phyloP scores from a whole-genome alignment of 2,797 vertebrate species.

The Platyrinchus mystaceus region DNA sequence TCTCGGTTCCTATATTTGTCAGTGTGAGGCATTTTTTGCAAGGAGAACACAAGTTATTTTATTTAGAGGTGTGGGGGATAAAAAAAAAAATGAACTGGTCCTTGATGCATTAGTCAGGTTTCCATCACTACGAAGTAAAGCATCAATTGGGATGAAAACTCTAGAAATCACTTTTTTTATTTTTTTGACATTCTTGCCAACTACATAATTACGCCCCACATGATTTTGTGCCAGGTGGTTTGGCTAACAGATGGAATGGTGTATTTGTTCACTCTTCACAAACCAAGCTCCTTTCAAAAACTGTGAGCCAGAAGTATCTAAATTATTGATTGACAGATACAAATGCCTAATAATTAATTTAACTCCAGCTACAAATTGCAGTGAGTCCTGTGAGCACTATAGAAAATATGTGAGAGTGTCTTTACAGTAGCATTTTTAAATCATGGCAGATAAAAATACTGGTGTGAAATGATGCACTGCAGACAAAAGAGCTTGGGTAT shows the following conservation, averaged over 20 bases:
- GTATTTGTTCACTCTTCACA: slow-evolving; percentile 63
- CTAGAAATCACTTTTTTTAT: slow-evolving; percentile 33
- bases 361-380: slow-evolving; percentile 56
- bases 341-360: slow-evolving; percentile 76
- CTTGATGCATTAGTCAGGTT: slow-evolving; percentile 37
- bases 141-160: slow-evolving; percentile 40
- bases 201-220: slow-evolving; percentile 68
- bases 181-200: slow-evolving; percentile 40
- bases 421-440: slow-evolving; percentile 40
- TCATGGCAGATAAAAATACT: slow-evolving; percentile 51
- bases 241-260: slow-evolving; percentile 74
- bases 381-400: slow-evolving; percentile 23
- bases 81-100: neutral
- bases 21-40: neutral
- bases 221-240: slow-evolving; percentile 66
- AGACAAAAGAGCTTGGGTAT: slow-evolving; percentile 4
- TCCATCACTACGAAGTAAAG: slow-evolving; percentile 32
- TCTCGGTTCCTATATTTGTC: neutral
- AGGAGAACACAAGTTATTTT: slow-evolving; percentile 33
- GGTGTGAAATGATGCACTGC: neutral
- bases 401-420: slow-evolving; percentile 13
- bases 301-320: slow-evolving; percentile 47
- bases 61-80: neutral
- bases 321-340: slow-evolving; percentile 66
- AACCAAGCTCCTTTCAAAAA: slow-evolving; percentile 58